A percentile compares a stretch with the other conserved stretches of the same genome.
phyloP scores from a whole-genome alignment of 2,797 vertebrate genomes.

The Rhinophrynus dorsalis region DNA sequence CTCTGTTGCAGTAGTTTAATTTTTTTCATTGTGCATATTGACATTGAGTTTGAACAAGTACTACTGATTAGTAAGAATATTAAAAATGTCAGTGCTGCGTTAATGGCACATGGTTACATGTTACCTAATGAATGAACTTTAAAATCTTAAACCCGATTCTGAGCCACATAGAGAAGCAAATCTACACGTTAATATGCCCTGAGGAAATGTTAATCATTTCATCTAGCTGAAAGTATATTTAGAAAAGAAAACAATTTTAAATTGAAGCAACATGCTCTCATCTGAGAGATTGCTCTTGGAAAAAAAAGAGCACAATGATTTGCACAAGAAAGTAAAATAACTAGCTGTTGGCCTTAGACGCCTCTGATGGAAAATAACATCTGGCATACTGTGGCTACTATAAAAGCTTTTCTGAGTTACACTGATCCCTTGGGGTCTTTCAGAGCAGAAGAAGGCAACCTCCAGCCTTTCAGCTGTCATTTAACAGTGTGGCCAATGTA shows the following conservation, averaged over 20 bases:
- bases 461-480: no score
- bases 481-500: no score
- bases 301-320: neutral
- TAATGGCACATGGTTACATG: no score
- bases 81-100: no score
- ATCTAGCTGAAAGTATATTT: neutral
- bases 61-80: no score
- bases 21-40: no score
- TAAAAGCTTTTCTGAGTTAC: neutral
- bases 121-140: no score
- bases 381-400: neutral
- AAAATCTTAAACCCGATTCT: no score
- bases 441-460: no score
- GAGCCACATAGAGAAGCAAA: neutral
- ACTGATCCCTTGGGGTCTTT: no score
- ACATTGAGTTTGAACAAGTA: no score
- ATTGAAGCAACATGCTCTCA: slow-evolving; percentile 4
- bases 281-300: neutral
- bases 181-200: neutral
- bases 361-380: slow-evolving; percentile 6
- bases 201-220: neutral
- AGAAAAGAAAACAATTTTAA: slow-evolving; percentile 9
- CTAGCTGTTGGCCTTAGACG: neutral
- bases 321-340: slow-evolving; percentile 1
- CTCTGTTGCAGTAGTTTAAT: no score